These are phyloP conservation scores for Torymus tubicola DNA, from an alignment of 2,888 invertebrate genomes.

Conservation along the genomic window DNA sequence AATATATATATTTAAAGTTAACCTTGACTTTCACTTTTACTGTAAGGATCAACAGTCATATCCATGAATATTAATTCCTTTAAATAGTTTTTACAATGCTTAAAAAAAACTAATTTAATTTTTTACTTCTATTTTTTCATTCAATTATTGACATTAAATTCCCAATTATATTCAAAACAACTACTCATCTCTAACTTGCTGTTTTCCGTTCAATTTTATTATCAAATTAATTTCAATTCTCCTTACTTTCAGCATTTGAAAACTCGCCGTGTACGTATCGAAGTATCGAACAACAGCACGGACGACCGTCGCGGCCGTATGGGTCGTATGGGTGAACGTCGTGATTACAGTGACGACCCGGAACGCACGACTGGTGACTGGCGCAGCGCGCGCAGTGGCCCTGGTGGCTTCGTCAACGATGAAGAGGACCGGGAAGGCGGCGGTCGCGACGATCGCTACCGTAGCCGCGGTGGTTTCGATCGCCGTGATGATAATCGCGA, in stretches of 20 bases:
- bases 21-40: conserved; percentile 51
- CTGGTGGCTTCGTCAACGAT: conserved; percentile 59
- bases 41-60: neutral
- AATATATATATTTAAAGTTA: neutral
- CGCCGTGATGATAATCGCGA: conserved; percentile 47
- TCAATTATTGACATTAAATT: no score
- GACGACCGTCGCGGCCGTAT: conserved; percentile 80
- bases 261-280: conserved; percentile 83
- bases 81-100: no score
- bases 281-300: conserved; percentile 86
- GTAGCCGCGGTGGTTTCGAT: conserved; percentile 32
- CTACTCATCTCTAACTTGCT: no score
- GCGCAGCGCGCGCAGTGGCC: conserved; percentile 80
- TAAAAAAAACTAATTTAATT: no score
- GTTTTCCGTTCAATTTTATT: no score
- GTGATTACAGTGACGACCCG: conserved; percentile 80
- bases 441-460: conserved; percentile 40
- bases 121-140: no score
- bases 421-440: conserved; percentile 36
- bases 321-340: conserved; percentile 77
- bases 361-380: conserved; percentile 87
- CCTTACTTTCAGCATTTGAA: conserved; percentile 47
- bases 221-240: neutral
- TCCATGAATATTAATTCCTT: no score
- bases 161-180: no score